phyloP scores from a whole-genome alignment of 2,797 vertebrate species.

The Propithecus perrieri region DNA sequence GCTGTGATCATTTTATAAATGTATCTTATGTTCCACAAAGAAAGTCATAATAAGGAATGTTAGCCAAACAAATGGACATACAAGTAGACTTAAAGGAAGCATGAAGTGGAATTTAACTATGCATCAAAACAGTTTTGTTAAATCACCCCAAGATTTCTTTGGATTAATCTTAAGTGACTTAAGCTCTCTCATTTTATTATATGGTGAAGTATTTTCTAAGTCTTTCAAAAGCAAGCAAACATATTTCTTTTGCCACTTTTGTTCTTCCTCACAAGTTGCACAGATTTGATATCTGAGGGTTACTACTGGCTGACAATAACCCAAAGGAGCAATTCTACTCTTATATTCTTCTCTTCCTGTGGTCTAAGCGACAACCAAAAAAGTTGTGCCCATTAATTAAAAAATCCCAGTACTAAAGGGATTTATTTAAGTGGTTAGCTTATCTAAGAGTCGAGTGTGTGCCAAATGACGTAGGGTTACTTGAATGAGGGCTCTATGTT shows the following conservation, averaged over 20 bases:
- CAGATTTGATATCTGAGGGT: not conserved
- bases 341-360: not conserved
- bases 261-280: not conserved
- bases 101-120: not conserved
- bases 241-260: not conserved
- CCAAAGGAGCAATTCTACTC: not conserved
- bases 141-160: not conserved
- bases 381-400: not conserved
- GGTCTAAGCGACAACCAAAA: not conserved
- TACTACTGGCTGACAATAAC: not conserved
- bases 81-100: not conserved
- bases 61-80: not conserved
- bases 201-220: not conserved
- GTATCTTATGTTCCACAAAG: not conserved
- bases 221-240: conserved; percentile 24
- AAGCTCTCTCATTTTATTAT: not conserved
- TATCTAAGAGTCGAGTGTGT: not conserved
- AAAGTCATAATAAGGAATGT: not conserved
- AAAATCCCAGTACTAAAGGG: not conserved
- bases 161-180: not conserved
- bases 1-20: not conserved
- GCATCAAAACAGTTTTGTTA: not conserved
- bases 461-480: not conserved
- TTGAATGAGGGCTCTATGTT: not conserved
- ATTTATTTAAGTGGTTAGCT: not conserved